Evolutionary conservation across 1,140 invertebrate genomes (phyloP).

Genomic region (Holotrichia oblita): DNA sequence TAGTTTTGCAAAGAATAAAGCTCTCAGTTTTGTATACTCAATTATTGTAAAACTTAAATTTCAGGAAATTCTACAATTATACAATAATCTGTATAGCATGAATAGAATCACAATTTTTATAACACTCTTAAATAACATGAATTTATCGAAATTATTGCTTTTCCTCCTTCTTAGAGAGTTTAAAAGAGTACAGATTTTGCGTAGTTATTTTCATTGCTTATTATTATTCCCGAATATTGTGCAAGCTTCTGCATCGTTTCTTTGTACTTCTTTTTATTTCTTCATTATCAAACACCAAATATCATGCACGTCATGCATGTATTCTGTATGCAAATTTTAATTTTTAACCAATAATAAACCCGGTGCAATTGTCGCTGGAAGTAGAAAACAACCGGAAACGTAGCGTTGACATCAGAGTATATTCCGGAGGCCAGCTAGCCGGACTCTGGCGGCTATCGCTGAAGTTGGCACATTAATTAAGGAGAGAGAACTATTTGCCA

Average conservation of each 20-base stretch:
- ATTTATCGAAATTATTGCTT: no score
- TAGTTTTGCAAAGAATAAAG: no score
- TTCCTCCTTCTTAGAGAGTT: no score
- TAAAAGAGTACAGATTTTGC: background rate
- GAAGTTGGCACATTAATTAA: constrained; percentile 40
- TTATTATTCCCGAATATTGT: background rate
- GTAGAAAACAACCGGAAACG: constrained; percentile 30
- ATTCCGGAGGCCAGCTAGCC: constrained; percentile 28
- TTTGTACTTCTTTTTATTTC: no score
- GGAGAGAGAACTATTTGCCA: constrained; percentile 35
- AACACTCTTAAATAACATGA: no score
- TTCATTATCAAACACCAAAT: background rate
- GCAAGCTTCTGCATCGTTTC: no score
- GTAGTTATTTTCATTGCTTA: background rate
- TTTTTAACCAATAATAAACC: constrained; percentile 4
- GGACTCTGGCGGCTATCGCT: constrained; percentile 27
- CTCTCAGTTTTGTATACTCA: no score
- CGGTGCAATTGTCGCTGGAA: background rate
- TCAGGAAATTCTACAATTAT: no score
- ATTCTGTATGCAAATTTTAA: background rate
- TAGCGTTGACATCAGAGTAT: constrained; percentile 21
- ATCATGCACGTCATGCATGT: background rate
- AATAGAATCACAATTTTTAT: no score
- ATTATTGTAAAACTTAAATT: no score
- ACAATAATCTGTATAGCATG: no score